These are phyloP conservation scores for Vanessa cardui DNA, from an alignment of 2,888 invertebrate genomes.

Conservation along the genomic window DNA sequence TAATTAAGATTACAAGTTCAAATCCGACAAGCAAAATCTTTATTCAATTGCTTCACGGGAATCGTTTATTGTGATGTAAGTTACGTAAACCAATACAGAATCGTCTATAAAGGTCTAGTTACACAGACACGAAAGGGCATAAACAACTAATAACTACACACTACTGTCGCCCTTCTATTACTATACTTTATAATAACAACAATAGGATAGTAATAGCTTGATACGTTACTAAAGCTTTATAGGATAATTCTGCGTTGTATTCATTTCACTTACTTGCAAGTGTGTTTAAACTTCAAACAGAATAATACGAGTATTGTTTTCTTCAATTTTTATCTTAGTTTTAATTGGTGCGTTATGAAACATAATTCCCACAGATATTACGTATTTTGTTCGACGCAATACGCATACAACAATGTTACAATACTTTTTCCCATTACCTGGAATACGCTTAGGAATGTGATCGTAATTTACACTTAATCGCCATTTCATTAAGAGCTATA, in stretches of 20 bases:
- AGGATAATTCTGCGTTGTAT: not conserved
- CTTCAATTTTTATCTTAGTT: conserved; percentile 16
- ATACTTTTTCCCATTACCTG: conserved; percentile 27
- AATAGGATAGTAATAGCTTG: too few species aligned
- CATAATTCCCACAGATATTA: conserved; percentile 33
- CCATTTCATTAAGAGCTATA: not conserved
- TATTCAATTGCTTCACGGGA: too few species aligned
- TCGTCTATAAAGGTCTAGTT: too few species aligned
- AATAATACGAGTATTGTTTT: conserved; percentile 23
- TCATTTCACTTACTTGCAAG: conserved; percentile 3
- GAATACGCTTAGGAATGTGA: not conserved
- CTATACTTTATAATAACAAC: too few species aligned
- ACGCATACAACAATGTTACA: conserved; percentile 27
- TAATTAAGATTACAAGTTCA: too few species aligned
- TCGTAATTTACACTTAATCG: not conserved
- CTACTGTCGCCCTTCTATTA: too few species aligned
- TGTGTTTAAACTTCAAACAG: not conserved
- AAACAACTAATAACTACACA: too few species aligned
- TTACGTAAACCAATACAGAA: too few species aligned
- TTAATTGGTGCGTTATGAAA: conserved; percentile 32
- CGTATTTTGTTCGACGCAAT: conserved; percentile 11
- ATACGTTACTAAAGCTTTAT: not conserved
- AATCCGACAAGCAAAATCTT: too few species aligned
- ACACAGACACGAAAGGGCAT: too few species aligned
- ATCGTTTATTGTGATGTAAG: too few species aligned